Evolutionary conservation across 2,888 invertebrate genomes (phyloP).

Genomic region (Omphaloscelis lunosa): DNA sequence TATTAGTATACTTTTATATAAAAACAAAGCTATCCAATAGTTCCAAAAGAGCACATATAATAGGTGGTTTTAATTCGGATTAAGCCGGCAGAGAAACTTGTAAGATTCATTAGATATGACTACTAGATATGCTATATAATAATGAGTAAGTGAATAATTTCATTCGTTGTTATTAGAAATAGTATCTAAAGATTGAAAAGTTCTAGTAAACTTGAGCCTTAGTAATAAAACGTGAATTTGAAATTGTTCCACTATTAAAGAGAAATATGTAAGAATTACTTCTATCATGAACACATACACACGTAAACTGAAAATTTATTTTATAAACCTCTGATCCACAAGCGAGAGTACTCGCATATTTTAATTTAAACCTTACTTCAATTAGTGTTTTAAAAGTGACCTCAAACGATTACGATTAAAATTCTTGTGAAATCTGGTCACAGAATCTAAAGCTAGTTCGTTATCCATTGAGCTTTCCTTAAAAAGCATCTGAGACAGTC

Average conservation of each 20-base stretch:
- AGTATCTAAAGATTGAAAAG: slow-evolving; percentile 79
- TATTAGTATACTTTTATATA: slow-evolving; percentile 25
- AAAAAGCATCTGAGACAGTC: slow-evolving; percentile 32
- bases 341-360: slow-evolving; percentile 35
- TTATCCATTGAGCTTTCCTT: slow-evolving; percentile 47
- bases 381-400: slow-evolving; percentile 24
- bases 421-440: slow-evolving; percentile 19
- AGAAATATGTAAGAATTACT: slow-evolving; percentile 78
- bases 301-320: slow-evolving; percentile 73
- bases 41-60: slow-evolving; percentile 34
- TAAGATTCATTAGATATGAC: slow-evolving; percentile 82
- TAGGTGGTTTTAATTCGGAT: slow-evolving; percentile 57
- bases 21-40: slow-evolving; percentile 33
- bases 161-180: slow-evolving; percentile 82
- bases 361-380: slow-evolving; percentile 31
- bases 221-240: slow-evolving; percentile 73
- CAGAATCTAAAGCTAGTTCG: slow-evolving; percentile 21
- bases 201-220: slow-evolving; percentile 76
- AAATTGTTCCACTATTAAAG: slow-evolving; percentile 80
- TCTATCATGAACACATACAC: slow-evolving; percentile 83
- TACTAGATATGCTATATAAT: slow-evolving; percentile 88
- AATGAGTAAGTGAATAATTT: slow-evolving; percentile 79
- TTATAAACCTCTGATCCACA: slow-evolving; percentile 63
- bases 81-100: slow-evolving; percentile 63
- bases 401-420: slow-evolving; percentile 12